Evolutionary conservation across 2,113 vertebrate species (phyloP).

Genomic region (Orthochromis malagaraziensis): DNA sequence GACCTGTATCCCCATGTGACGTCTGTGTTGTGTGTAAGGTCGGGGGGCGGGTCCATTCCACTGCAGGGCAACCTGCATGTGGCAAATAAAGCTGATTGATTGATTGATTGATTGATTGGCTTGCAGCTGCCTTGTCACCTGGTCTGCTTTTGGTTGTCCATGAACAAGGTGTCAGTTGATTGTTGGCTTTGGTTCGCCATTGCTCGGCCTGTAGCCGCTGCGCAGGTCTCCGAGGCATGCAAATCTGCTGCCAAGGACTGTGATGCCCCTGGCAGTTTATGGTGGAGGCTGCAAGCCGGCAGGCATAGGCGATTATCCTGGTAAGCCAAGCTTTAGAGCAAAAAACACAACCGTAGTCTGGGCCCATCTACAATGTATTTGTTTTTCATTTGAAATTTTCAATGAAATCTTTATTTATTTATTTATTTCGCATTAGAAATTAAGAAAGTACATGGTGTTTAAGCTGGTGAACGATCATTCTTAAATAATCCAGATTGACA

Average conservation of each 20-base stretch:
- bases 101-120: neutral
- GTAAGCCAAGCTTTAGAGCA: neutral
- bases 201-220: neutral
- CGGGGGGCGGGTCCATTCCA: neutral
- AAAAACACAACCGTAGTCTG: neutral
- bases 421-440: neutral
- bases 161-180: neutral
- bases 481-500: neutral
- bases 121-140: neutral
- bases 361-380: rapidly evolving
- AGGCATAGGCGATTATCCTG: rapidly evolving
- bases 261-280: neutral
- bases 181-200: neutral
- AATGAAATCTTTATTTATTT: neutral
- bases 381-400: neutral
- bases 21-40: neutral
- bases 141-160: neutral
- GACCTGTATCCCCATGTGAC: neutral
- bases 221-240: neutral
- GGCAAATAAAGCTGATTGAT: neutral
- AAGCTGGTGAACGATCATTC: neutral
- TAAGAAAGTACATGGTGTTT: neutral
- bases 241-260: neutral
- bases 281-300: neutral
- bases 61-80: neutral